A percentile compares a stretch with the other conserved stretches of the same genome.
These are phyloP conservation scores for Dreissena rostriformis DNA, from an alignment of 1,140 invertebrate species.

Conservation along the genomic window DNA sequence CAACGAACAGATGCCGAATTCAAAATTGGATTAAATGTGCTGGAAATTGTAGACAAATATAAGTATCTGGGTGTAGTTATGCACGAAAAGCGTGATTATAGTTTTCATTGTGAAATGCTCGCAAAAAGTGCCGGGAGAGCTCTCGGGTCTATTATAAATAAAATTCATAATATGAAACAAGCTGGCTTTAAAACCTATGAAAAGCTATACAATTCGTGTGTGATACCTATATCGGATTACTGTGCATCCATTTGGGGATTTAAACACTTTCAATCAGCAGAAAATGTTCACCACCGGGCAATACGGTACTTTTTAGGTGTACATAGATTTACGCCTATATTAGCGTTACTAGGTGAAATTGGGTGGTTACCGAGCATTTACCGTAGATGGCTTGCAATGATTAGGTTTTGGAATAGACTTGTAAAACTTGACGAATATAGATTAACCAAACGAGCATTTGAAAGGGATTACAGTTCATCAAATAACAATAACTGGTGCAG, in stretches of 20 bases:
- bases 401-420: conserved; percentile 15
- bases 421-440: conserved; percentile 13
- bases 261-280: conserved; percentile 14
- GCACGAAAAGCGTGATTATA: conserved; percentile 25
- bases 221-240: conserved; percentile 47
- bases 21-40: conserved; percentile 23
- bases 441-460: neutral
- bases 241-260: conserved; percentile 42
- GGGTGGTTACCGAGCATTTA: conserved; percentile 23
- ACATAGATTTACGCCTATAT: conserved; percentile 6
- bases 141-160: conserved; percentile 40
- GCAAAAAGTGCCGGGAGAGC: conserved; percentile 38
- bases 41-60: conserved; percentile 48
- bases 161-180: conserved; percentile 46
- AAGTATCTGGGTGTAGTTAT: conserved; percentile 57
- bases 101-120: conserved; percentile 8
- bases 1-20: conserved; percentile 13
- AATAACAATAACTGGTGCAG: conserved; percentile 6
- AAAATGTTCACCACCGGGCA: conserved; percentile 35
- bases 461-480: neutral
- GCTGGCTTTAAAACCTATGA: conserved; percentile 38
- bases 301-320: conserved; percentile 50
- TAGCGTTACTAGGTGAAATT: conserved; percentile 21
- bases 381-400: conserved; percentile 6
- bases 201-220: conserved; percentile 43